Evolutionary conservation across 37 sponge, comb jelly and placozoan genomes (phyloP), one percentile per base, ranked within the genome.

Genomic region (Amphimedon queenslandica): DNA sequence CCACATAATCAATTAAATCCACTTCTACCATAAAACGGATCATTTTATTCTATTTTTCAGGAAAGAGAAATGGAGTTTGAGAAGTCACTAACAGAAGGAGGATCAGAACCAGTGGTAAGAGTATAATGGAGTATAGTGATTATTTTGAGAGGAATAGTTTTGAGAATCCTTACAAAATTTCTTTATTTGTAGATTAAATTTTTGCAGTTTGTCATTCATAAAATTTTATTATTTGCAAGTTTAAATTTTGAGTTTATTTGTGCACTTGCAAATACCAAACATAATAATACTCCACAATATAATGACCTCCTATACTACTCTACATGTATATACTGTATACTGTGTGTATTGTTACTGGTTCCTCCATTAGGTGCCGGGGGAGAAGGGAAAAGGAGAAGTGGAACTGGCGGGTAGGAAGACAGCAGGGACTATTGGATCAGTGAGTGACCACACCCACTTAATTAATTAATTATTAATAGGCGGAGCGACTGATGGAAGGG

Each of bases 401-500:
- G 74, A 30, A 16, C 55, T 74, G 29, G 88, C 93, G 23, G 88
- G 93, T 27, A 83, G 70, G 70, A 82, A 76, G 67, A 87, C 84
- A 11, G 64, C 87, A 25, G 93, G 87, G 42, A 84, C 87, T 25
- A 66, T 92, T 64, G 87, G 74, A 58, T 77, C 81, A 53, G 89
- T 88, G 42, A 69, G 84, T 74, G 20, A 23, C 33, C 10, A 6
- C 34, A 5, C 24, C 29, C 64, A 61, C 61, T 25, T 33, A 24
- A 10, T 38, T 6, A 18, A 5, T 31, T 2, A n/a, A 28, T 16
- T 25, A 11, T 34, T 31, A 35, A 25, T 55, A 93, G 87, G 93
- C 90, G 55, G 96, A 96, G 70, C 68, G 84, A 23, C 57, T 96
- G 36, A 80, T 92, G 73, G 96, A 92, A 67, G 90, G 88, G 31